Evolutionary conservation across 2,113 vertebrate species (phyloP).

Genomic region (Odontesthes bonariensis): DNA sequence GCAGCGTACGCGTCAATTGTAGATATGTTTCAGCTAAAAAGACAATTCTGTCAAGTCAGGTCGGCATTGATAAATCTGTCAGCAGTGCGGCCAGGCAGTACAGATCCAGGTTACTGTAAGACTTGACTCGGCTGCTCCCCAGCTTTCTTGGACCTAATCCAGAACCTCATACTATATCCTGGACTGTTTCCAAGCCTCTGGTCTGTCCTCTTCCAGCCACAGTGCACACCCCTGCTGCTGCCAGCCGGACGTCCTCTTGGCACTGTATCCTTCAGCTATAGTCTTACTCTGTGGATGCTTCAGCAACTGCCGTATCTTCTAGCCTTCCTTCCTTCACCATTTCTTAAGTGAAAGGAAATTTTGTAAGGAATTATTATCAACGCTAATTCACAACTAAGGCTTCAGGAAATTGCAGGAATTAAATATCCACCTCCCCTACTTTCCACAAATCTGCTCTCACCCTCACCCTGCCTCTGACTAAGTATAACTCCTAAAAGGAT

Average conservation of each 20-base stretch:
- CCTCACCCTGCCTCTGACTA: not conserved
- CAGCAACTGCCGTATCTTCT: not conserved
- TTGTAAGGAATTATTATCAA: conserved; percentile 4
- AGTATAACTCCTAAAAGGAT: not conserved
- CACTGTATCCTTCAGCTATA: conserved; percentile 46
- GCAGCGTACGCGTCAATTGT: conserved; percentile 33
- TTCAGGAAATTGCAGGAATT: not conserved
- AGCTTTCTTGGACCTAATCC: conserved; percentile 80
- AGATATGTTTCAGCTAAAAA: conserved; percentile 61
- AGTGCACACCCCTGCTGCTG: conserved; percentile 44
- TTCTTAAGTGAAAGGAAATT: conserved; percentile 4
- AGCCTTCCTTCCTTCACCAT: not conserved
- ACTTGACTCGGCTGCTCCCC: conserved; percentile 75
- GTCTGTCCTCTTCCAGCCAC: conserved; percentile 50
- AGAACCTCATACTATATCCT: conserved; percentile 77
- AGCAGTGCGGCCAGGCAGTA: conserved; percentile 50
- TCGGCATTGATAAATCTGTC: conserved; percentile 78
- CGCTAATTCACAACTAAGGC: not conserved
- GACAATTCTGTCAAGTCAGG: conserved; percentile 38
- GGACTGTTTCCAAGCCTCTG: conserved; percentile 69
- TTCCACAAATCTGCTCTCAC: conserved; percentile 1
- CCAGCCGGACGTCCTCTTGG: conserved; percentile 70
- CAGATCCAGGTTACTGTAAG: conserved; percentile 71
- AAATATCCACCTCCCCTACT: not conserved
- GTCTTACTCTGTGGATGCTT: conserved; percentile 27